These are phyloP conservation scores for Mastigias papua DNA, from an alignment of 30 jellyfish, hydroid and myxozoan species.

Conservation along the genomic window DNA sequence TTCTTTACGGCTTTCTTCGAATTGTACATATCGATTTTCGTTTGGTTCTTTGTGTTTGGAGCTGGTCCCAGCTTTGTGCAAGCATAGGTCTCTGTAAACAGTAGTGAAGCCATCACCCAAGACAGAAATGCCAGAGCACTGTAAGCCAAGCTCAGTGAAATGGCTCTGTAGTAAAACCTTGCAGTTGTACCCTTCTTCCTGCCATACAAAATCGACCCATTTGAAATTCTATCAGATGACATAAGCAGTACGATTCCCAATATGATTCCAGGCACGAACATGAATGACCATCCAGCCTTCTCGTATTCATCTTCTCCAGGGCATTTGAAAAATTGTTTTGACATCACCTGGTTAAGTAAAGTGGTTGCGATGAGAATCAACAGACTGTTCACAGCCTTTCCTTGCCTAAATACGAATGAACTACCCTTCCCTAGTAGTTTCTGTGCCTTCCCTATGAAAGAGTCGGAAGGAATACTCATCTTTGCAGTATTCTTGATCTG, in stretches of 20 bases:
- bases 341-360: background rate
- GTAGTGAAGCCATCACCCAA: slow-evolving; percentile 21
- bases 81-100: slow-evolving; percentile 30
- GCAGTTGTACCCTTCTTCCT: background rate
- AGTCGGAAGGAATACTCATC: too few relatives aligned
- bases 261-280: slow-evolving; percentile 26
- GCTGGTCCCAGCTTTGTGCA: slow-evolving; percentile 50
- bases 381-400: slow-evolving; percentile 2
- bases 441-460: too few relatives aligned
- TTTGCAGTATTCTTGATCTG: too few relatives aligned
- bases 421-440: background rate
- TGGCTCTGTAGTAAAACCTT: background rate
- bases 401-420: background rate
- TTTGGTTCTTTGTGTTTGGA: slow-evolving; percentile 4
- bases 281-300: slow-evolving; percentile 17
- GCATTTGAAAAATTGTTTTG: slow-evolving; percentile 18
- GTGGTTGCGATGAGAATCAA: background rate
- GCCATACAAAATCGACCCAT: background rate
- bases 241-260: background rate
- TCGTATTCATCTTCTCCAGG: background rate
- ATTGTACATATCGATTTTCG: background rate
- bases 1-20: slow-evolving; percentile 1
- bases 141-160: background rate
- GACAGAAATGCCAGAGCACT: slow-evolving; percentile 8
- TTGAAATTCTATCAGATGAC: background rate